Evolutionary conservation across 2,888 invertebrate species (phyloP), one percentile per base, ranked within the genome.

Genomic region (Fissipunctia ypsillon): DNA sequence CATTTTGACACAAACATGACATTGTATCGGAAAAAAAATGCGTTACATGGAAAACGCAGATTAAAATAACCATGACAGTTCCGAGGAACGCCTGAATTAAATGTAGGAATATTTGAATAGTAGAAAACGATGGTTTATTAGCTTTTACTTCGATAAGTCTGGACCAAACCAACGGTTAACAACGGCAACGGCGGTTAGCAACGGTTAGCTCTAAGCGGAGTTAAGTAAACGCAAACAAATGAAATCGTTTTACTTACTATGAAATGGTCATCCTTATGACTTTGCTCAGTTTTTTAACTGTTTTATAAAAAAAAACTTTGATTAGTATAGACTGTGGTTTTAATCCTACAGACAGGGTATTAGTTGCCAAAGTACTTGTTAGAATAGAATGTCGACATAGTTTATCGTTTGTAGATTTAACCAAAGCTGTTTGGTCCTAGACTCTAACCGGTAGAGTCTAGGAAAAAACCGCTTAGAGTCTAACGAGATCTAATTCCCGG

Each of bases 1-100:
- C 68, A 78, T 16, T 68, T 35, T 71, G 81, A 81, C 81, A 74
- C 3, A 43, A 63, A 81, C 78, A 80, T 48, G 67, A 48, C 4
- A 28, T 25, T 43, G 5, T 28, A 35, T n/a, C 10, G 12, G 7
- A 65, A 38, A 66, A 52, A 67, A 72, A 63, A 25, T 43, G 0
- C 7, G 35, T 14, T 25, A 63, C 61, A 63, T 25, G 61, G 25
- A 67, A 78, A 52, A 52, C 16, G 5, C 22, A 45, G 50, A 61
- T 60, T 50, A 31, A 64, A 50, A 54, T 56, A 50, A 61, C 66
- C 50, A 50, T 56, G 48, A 73, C 45, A 25, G 31, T 76, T 57
- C 56, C 31, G 56, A 38, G 63, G 1, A 45, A 64, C 64, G 31
- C 70, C 31, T 12, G n/a, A 50, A 43, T 60, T 52, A 22, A 35